phyloP scores from a whole-genome alignment of 2,797 vertebrate genomes.

The Sternarchorhynchus goeldii region DNA sequence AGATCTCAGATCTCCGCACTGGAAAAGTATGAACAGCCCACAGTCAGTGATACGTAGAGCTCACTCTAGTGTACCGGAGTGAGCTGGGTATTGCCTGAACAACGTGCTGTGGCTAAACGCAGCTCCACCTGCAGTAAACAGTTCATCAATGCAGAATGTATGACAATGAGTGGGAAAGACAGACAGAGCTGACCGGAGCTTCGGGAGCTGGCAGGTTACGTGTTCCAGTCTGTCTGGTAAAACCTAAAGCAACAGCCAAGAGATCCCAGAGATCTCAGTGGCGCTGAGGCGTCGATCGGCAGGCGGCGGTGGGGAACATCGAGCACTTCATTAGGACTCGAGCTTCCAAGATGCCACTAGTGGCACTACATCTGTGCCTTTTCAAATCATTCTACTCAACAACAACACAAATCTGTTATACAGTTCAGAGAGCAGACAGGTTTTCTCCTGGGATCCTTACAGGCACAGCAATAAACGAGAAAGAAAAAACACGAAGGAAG shows the following conservation, averaged over 20 bases:
- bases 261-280: constrained; percentile 28
- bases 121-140: not conserved
- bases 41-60: not conserved
- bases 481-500: constrained; percentile 13
- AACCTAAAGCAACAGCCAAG: constrained; percentile 31
- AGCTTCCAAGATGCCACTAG: not conserved
- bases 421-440: not conserved
- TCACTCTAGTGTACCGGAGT: not conserved
- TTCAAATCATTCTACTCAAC: not conserved
- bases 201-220: constrained; percentile 41
- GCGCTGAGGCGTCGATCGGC: constrained; percentile 24
- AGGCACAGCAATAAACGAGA: not conserved
- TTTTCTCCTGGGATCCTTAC: not conserved
- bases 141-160: constrained; percentile 34
- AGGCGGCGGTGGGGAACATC: constrained; percentile 10
- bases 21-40: no score
- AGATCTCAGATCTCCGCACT: no score
- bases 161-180: constrained; percentile 2
- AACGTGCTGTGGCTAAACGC: not conserved
- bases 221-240: constrained; percentile 36
- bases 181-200: constrained; percentile 27
- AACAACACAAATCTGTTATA: not conserved
- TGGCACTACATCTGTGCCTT: constrained; percentile 3
- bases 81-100: not conserved
- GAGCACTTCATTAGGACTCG: constrained; percentile 10